A percentile compares a stretch with the other conserved stretches of the same genome.
These are phyloP conservation scores for Anoura caudifer DNA, from an alignment of 2,113 vertebrate species.

Conservation along the genomic window DNA sequence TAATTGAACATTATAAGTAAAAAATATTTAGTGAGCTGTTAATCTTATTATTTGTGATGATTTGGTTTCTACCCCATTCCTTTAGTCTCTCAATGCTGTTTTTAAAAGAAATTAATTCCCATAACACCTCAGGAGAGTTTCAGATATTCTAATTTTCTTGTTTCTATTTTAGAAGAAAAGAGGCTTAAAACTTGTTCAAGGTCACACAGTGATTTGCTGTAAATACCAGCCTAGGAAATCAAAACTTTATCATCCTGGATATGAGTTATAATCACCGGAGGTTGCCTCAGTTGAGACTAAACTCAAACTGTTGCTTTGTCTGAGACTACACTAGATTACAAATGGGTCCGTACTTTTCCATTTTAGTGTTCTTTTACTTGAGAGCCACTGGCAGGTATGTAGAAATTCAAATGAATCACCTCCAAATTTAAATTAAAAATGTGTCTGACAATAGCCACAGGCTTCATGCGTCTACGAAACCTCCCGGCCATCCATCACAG, in stretches of 20 bases:
- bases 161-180: conserved; percentile 24
- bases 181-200: background rate
- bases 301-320: background rate
- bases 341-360: background rate
- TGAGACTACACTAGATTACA: conserved; percentile 20
- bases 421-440: conserved; percentile 73
- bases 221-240: conserved; percentile 2
- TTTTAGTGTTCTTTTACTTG: background rate
- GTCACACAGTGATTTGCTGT: conserved; percentile 6
- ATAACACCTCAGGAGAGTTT: background rate
- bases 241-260: background rate
- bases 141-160: conserved; percentile 23
- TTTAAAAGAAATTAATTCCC: background rate
- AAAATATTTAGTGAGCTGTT: background rate
- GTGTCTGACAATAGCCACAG: conserved; percentile 71
- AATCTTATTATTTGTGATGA: conserved; percentile 1
- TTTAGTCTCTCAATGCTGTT: background rate
- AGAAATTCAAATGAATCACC: conserved; percentile 71
- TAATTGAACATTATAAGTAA: background rate
- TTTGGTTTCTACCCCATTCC: background rate
- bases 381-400: conserved; percentile 47
- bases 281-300: background rate
- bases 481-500: conserved; percentile 70
- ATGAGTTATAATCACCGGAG: background rate
- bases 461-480: conserved; percentile 63